Conservation (phyloP, 2,888 invertebrate genomes). For the Pollenia griseotomentosa region DNA sequence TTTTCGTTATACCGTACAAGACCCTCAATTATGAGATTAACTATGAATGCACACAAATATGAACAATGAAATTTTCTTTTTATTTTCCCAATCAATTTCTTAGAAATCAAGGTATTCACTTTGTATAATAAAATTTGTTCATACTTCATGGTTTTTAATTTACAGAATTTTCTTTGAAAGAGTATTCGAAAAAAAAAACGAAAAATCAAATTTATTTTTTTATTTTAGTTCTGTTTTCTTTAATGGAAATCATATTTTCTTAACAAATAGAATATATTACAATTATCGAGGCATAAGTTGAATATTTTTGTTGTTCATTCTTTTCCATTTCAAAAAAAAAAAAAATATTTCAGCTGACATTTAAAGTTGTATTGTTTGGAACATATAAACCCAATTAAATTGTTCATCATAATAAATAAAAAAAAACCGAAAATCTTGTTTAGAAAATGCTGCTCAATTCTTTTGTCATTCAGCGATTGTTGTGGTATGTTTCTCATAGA, state of each 20-base stretch:
- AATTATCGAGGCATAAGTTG: conserved; percentile 14
- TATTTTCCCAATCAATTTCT: conserved; percentile 51
- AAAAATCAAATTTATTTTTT: conserved; percentile 36
- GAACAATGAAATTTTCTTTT: conserved; percentile 36
- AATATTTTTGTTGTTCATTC: neutral
- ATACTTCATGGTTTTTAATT: conserved; percentile 64
- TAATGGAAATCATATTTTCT: neutral
- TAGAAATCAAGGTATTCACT: conserved; percentile 17
- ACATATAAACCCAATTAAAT: conserved; percentile 68
- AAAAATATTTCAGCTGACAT: conserved; percentile 57
- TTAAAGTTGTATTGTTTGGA: conserved; percentile 40
- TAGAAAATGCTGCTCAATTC: conserved; percentile 53
- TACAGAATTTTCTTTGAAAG: conserved; percentile 6
- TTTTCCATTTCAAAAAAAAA: conserved; percentile 28
- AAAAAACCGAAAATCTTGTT: conserved; percentile 53
- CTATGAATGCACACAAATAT: neutral
- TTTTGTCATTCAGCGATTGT: conserved; percentile 44
- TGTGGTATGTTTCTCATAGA: conserved; percentile 18
- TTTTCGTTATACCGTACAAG: conserved; percentile 31
- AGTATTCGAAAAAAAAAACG: neutral
- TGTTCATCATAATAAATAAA: conserved; percentile 49
- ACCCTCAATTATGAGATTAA: conserved; percentile 62
- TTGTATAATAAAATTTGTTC: conserved; percentile 26
- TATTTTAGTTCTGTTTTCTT: neutral
- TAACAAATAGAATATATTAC: neutral